phyloP scores from a whole-genome alignment of 92 coral and sea anemone genomes.

The Metridium senile region DNA sequence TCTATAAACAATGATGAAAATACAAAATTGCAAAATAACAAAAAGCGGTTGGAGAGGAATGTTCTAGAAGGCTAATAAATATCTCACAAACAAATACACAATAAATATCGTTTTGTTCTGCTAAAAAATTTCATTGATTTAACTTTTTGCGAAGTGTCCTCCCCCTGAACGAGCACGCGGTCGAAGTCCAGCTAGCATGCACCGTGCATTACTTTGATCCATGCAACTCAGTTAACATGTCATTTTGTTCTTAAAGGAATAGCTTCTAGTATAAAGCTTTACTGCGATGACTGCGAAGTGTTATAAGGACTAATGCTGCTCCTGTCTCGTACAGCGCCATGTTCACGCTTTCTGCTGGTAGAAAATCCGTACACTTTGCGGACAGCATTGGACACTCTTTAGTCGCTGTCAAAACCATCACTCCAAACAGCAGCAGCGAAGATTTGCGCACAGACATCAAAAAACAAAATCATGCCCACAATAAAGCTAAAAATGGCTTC shows the following conservation, averaged over 20 bases:
- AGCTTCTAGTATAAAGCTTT: neutral
- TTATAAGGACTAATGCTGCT: constrained; percentile 18
- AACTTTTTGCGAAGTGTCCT: too few relatives aligned
- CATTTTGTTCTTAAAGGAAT: constrained; percentile 71
- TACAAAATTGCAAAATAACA: too few relatives aligned
- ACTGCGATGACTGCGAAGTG: neutral
- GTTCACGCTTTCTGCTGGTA: constrained; percentile 66
- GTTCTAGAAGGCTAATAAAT: too few relatives aligned
- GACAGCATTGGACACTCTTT: constrained; percentile 91
- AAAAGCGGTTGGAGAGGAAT: too few relatives aligned
- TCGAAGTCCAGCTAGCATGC: too few relatives aligned
- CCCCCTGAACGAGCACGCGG: too few relatives aligned
- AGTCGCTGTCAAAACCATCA: constrained; percentile 87
- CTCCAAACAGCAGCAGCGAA: constrained; percentile 88
- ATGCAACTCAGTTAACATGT: constrained; percentile 25
- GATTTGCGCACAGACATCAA: constrained; percentile 45
- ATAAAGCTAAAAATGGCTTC: constrained; percentile 35
- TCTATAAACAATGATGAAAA: too few relatives aligned
- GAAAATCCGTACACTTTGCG: constrained; percentile 92
- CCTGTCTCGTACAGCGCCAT: too few relatives aligned
- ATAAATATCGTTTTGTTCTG: too few relatives aligned
- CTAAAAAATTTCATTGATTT: too few relatives aligned
- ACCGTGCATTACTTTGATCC: too few relatives aligned
- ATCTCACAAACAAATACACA: too few relatives aligned
- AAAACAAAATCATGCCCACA: constrained; percentile 54